Base-by-base conservation (phyloP, 2,797 vertebrate species). In the Florisuga fusca region DNA sequence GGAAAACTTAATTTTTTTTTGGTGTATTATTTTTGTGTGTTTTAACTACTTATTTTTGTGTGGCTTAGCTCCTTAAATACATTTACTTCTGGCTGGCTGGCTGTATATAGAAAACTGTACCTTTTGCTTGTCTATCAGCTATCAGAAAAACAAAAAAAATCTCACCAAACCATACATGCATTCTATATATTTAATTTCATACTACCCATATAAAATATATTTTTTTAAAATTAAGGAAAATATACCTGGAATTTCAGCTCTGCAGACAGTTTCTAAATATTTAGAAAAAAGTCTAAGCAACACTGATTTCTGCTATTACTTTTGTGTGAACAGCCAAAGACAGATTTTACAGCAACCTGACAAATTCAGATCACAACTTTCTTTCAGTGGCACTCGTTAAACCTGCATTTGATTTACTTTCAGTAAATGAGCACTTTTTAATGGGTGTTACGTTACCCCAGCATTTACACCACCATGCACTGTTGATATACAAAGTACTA, bases 141-240 rank as follows among this genome's bases (percentile, higher is more conserved):
- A 93, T 38, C 43, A 95, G 71, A 36, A 96, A 95, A 90, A 89
- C 27, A 92, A 58, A 93, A 93, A 91, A 90, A 55, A 13, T 12
- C 17, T 6, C 18, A 4, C 3, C 1, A 34, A 27, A 2, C 7
- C 31, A 22, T 3, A 76, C 14, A 26, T 5, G 25, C 4, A 33
- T 50, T 64, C 21, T 36, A 15, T 43, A 31, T 12, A 46, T 23
- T 31, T 12, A 13, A 31, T 54, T 93, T 80, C 45, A 45, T 45
- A 50, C 10, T n/a, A 38, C 14, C 10, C 25, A 34, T 14, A 31
- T 45, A 58, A 68, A 78, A 69, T 25, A 31, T 5, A 10, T 33
- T 1, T 23, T 18, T n/a, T 64, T 38, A 67, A 62, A 95, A 46
- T 19, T 27, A 94, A 64, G 72, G 45, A 92, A 95, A 93, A 88